These are phyloP conservation scores for Synchiropus splendidus DNA, from an alignment of 2,113 vertebrate species.

Conservation along the genomic window DNA sequence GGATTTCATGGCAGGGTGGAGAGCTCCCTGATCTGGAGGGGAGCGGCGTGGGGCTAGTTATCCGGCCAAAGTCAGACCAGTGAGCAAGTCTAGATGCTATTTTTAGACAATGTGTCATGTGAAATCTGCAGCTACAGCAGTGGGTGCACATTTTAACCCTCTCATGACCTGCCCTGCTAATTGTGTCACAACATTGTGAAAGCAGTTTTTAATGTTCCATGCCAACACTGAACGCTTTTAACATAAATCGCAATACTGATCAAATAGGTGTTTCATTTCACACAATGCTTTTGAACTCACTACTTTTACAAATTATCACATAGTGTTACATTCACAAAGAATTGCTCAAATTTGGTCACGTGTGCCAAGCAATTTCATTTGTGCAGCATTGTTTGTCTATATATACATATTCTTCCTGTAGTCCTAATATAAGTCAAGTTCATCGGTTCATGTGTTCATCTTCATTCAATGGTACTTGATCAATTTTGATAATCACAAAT, in stretches of 20 bases:
- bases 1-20: constrained; percentile 59
- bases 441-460: no score
- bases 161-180: neutral
- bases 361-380: no score
- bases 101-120: constrained; percentile 42
- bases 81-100: constrained; percentile 54
- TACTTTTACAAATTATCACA: no score
- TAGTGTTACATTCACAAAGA: no score
- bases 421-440: no score
- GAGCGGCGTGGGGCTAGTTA: constrained; percentile 8
- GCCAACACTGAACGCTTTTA: neutral
- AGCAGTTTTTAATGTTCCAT: neutral
- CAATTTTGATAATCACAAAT: no score
- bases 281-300: neutral
- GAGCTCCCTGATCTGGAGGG: constrained; percentile 24
- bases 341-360: no score
- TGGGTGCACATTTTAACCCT: neutral
- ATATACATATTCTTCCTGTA: no score
- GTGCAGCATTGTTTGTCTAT: no score
- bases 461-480: no score
- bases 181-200: neutral
- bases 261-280: neutral
- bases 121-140: neutral
- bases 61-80: constrained; percentile 33
- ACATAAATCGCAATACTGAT: neutral